phyloP scores from a whole-genome alignment of 2,797 vertebrate species.

The Masticophis lateralis region DNA sequence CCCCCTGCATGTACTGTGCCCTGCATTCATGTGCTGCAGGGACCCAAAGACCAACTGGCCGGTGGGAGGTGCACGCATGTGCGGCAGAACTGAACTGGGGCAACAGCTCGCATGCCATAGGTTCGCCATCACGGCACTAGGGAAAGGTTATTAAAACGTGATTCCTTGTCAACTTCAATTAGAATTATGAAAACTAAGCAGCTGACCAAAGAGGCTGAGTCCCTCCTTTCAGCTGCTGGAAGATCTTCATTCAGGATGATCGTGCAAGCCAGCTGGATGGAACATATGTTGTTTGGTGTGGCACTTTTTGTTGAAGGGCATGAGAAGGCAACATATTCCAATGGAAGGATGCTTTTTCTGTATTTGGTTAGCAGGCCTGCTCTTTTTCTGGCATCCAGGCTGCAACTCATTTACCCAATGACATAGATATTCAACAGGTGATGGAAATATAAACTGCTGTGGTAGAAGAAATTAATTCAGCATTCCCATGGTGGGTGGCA shows the following conservation, averaged over 20 bases:
- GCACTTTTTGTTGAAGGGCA: conserved; percentile 2
- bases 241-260: conserved; percentile 2
- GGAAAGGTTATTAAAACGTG: not conserved
- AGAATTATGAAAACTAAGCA: conserved; percentile 2
- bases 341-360: not conserved
- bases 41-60: too few relatives aligned
- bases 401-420: not conserved
- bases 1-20: too few relatives aligned
- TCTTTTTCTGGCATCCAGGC: not conserved
- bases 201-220: not conserved
- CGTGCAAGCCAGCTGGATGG: conserved; percentile 15
- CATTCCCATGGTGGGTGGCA: fast-evolving
- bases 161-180: conserved; percentile 11
- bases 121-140: too few relatives aligned
- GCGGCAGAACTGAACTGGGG: too few relatives aligned
- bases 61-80: fast-evolving
- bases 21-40: fast-evolving
- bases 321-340: not conserved
- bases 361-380: not conserved
- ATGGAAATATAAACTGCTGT: not conserved
- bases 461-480: not conserved
- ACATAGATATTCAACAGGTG: fast-evolving
- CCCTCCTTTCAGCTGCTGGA: not conserved
- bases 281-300: not conserved
- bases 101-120: too few relatives aligned